phyloP scores from a whole-genome alignment of 2,797 vertebrate genomes.

The Typhlichthys eigenmanni region DNA sequence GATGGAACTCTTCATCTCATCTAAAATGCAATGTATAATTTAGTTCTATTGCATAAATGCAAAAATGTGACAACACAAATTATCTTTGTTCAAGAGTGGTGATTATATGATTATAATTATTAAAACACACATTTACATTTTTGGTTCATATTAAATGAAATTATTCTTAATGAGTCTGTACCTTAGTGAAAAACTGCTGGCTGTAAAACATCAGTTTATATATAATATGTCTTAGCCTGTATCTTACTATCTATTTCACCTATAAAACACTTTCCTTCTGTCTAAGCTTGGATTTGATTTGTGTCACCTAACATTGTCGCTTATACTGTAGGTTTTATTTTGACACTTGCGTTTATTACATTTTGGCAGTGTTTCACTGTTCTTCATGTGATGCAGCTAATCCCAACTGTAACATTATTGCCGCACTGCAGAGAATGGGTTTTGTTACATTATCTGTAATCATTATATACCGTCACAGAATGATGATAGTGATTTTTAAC shows the following conservation, averaged over 20 bases:
- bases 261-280: too few species aligned
- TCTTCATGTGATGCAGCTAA: conserved; percentile 19
- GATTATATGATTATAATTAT: too few species aligned
- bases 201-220: too few species aligned
- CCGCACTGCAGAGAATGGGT: conserved; percentile 22
- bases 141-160: too few species aligned
- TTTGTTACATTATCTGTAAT: conserved; percentile 46
- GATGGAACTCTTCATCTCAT: not conserved
- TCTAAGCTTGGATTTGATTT: too few species aligned
- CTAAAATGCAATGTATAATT: not conserved
- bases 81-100: not conserved
- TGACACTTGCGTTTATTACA: conserved; percentile 20
- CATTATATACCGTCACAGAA: conserved; percentile 51
- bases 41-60: not conserved
- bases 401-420: conserved; percentile 39
- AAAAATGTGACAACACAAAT: not conserved
- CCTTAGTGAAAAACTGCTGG: too few species aligned
- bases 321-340: conserved; percentile 5
- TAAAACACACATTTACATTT: too few species aligned
- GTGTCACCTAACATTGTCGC: too few species aligned
- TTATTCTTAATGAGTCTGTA: too few species aligned
- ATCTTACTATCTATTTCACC: too few species aligned
- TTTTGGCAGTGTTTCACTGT: conserved; percentile 16
- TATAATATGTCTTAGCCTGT: too few species aligned
- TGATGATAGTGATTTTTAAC: conserved; percentile 55